Evolutionary conservation across 2,888 invertebrate genomes (phyloP).

Genomic region (Cosmia pyralina): DNA sequence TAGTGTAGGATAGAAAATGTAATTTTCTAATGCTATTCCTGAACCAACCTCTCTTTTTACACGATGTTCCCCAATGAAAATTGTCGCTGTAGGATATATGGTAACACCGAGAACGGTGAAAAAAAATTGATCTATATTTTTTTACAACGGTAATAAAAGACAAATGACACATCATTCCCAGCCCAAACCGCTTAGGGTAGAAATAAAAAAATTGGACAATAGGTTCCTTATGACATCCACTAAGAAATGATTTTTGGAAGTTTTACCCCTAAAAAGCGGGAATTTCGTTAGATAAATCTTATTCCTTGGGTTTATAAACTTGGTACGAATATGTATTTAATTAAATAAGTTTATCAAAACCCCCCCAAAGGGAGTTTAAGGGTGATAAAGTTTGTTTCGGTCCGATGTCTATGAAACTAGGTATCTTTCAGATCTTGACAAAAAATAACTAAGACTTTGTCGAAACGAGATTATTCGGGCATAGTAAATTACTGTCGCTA

Average conservation of each 20-base stretch:
- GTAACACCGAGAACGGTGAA: neutral
- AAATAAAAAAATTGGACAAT: neutral
- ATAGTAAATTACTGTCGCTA: no score
- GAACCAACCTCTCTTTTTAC: neutral
- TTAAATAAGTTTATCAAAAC: neutral
- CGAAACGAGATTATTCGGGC: no score
- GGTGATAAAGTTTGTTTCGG: neutral
- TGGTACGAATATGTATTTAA: neutral
- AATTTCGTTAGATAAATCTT: neutral
- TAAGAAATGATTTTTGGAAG: neutral
- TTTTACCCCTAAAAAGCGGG: neutral
- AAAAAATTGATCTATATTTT: neutral
- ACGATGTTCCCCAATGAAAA: neutral
- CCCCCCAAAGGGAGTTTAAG: neutral
- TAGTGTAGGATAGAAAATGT: neutral
- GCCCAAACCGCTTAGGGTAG: neutral
- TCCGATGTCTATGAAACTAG: neutral
- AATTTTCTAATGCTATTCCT: neutral
- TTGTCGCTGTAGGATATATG: neutral
- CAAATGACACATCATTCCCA: no score
- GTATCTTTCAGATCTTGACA: neutral
- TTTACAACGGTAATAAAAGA: neutral
- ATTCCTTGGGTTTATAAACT: neutral
- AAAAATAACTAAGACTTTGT: no score
- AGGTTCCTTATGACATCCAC: neutral